These are phyloP conservation scores for Lateolabrax maculatus DNA, from an alignment of 2,797 vertebrate species.

Conservation along the genomic window DNA sequence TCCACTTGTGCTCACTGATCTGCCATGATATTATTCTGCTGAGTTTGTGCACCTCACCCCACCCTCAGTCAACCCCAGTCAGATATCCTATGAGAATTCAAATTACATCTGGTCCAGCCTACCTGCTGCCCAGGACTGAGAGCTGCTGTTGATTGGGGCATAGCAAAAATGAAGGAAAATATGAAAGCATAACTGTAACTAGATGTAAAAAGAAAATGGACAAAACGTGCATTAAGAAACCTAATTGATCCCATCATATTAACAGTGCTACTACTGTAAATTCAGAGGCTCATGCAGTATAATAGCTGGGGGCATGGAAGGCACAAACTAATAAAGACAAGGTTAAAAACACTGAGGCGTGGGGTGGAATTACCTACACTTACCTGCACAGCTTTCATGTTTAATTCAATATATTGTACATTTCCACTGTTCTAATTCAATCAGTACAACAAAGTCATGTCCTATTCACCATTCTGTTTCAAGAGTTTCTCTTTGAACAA, in stretches of 20 bases:
- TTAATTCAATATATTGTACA: too few relatives aligned
- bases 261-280: background rate
- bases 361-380: too few relatives aligned
- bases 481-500: too few relatives aligned
- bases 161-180: background rate
- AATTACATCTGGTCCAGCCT: background rate
- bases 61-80: background rate
- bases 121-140: background rate
- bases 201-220: background rate
- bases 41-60: background rate
- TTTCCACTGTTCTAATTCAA: too few relatives aligned
- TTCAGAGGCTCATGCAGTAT: background rate
- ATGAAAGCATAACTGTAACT: background rate
- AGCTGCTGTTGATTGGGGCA: background rate
- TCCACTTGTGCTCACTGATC: background rate
- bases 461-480: too few relatives aligned
- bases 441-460: too few relatives aligned
- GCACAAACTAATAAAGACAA: background rate
- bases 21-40: background rate
- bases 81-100: background rate
- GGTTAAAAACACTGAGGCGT: background rate
- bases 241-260: background rate
- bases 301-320: background rate
- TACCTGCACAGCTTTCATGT: too few relatives aligned
- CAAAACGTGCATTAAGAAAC: background rate